These are phyloP conservation scores for Plutella xylostella DNA, from an alignment of 2,888 invertebrate species.

Conservation along the genomic window DNA sequence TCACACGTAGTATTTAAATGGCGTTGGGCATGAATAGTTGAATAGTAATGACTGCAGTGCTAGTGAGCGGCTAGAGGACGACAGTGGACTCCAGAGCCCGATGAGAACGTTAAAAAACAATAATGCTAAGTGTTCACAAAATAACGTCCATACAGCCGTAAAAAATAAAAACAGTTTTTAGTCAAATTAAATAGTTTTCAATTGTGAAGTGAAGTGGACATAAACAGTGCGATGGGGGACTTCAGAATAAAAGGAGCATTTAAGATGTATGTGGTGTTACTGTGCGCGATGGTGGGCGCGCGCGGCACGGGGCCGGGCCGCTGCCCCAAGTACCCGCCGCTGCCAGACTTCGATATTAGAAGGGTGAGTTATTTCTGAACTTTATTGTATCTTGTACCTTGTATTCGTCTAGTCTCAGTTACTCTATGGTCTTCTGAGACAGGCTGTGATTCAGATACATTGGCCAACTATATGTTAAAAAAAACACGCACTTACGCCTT, in stretches of 20 bases:
- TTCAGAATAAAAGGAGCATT: conserved; percentile 24
- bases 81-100: no score
- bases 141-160: conserved; percentile 6
- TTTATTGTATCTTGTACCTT: no score
- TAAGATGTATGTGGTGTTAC: conserved; percentile 31
- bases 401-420: no score
- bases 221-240: conserved; percentile 47
- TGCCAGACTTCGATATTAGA: conserved; percentile 74
- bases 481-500: no score
- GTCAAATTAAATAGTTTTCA: no score
- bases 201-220: no score
- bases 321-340: conserved; percentile 75
- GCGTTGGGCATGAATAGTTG: no score
- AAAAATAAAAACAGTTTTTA: no score
- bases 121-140: conserved; percentile 10
- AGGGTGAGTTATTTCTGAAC: conserved; percentile 64
- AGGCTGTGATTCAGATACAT: background rate
- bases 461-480: no score
- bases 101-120: no score
- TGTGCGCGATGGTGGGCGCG: conserved; percentile 33
- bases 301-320: conserved; percentile 70
- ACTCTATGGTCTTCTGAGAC: no score
- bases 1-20: conserved; percentile 12
- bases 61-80: conserved; percentile 6
- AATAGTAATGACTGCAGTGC: conserved; percentile 9